A percentile compares a stretch with the other conserved stretches of the same genome.
phyloP scores from a whole-genome alignment of 1,140 invertebrate genomes.

The Drosophila auraria region DNA sequence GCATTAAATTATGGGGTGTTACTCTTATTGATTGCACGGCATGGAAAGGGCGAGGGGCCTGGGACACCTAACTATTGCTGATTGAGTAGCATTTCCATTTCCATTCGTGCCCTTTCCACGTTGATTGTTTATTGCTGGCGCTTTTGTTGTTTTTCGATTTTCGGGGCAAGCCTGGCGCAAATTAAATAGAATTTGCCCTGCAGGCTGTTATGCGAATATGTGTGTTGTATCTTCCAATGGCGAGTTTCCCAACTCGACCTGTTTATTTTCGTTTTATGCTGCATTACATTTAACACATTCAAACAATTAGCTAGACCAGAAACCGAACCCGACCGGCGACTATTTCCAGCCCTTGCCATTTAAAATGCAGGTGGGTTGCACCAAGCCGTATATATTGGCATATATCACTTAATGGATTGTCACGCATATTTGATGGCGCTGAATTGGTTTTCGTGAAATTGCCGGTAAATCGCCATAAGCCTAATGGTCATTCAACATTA shows the following conservation, averaged over 20 bases:
- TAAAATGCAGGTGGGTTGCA: conserved; percentile 32
- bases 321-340: conserved; percentile 20
- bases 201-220: conserved; percentile 28
- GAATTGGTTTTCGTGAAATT: conserved; percentile 46
- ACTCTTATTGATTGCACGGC: conserved; percentile 75
- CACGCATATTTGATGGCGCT: conserved; percentile 46
- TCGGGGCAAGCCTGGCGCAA: conserved; percentile 47
- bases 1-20: conserved; percentile 82
- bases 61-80: conserved; percentile 26
- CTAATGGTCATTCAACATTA: conserved; percentile 50
- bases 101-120: conserved; percentile 4
- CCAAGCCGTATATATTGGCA: neutral
- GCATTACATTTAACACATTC: conserved; percentile 71
- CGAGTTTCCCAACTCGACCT: conserved; percentile 12
- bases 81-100: conserved; percentile 36
- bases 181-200: conserved; percentile 68
- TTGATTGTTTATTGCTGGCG: conserved; percentile 65
- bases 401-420: conserved; percentile 49
- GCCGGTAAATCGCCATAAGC: conserved; percentile 41
- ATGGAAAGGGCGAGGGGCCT: neutral
- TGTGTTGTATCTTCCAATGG: neutral
- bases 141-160: conserved; percentile 74
- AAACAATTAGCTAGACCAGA: conserved; percentile 66
- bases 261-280: conserved; percentile 65
- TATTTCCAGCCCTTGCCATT: conserved; percentile 25